Percentiles rank a stretch among this genome's conserved stretches.
Evolutionary conservation across 2,888 invertebrate species (phyloP).

Genomic region (Selenia dentaria): DNA sequence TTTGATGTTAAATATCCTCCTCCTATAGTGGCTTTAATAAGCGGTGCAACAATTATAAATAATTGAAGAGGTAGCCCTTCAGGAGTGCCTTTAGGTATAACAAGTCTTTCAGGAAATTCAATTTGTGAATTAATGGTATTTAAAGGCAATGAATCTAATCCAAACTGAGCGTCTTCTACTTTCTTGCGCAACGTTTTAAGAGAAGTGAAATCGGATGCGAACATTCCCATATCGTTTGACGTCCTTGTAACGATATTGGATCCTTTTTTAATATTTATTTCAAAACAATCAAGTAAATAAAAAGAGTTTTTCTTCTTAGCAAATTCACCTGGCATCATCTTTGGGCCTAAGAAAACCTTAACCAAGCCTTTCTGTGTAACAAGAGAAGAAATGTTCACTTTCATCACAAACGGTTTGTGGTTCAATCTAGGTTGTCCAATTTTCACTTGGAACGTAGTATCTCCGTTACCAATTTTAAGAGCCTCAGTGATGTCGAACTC

Average conservation of each 20-base stretch:
- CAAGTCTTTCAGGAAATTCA: slow-evolving; percentile 87
- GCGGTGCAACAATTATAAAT: slow-evolving; percentile 86
- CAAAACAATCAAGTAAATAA: slow-evolving; percentile 85
- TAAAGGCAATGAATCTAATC: slow-evolving; percentile 74
- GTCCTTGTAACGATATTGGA: slow-evolving; percentile 86
- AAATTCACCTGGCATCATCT: slow-evolving; percentile 84
- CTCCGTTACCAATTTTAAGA: slow-evolving; percentile 57
- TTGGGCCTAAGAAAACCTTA: slow-evolving; percentile 89
- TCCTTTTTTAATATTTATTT: slow-evolving; percentile 85
- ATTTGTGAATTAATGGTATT: slow-evolving; percentile 81
- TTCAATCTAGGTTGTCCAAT: slow-evolving; percentile 87
- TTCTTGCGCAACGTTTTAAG: slow-evolving; percentile 85
- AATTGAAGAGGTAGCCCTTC: slow-evolving; percentile 87
- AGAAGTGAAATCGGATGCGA: slow-evolving; percentile 85
- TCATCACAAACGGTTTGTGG: slow-evolving; percentile 88
- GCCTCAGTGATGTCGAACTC: slow-evolving; percentile 87
- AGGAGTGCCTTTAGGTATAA: slow-evolving; percentile 88
- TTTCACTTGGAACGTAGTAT: slow-evolving; percentile 66
- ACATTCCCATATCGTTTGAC: slow-evolving; percentile 84
- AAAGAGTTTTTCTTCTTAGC: slow-evolving; percentile 81
- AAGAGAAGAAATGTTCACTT: slow-evolving; percentile 85
- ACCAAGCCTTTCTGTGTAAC: slow-evolving; percentile 84
- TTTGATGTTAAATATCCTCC: slow-evolving; percentile 63
- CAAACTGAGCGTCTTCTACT: slow-evolving; percentile 83
- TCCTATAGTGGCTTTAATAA: slow-evolving; percentile 52